These are phyloP conservation scores for Tretioscincus oriximinensis DNA, from an alignment of 2,113 vertebrate genomes.

Conservation along the genomic window DNA sequence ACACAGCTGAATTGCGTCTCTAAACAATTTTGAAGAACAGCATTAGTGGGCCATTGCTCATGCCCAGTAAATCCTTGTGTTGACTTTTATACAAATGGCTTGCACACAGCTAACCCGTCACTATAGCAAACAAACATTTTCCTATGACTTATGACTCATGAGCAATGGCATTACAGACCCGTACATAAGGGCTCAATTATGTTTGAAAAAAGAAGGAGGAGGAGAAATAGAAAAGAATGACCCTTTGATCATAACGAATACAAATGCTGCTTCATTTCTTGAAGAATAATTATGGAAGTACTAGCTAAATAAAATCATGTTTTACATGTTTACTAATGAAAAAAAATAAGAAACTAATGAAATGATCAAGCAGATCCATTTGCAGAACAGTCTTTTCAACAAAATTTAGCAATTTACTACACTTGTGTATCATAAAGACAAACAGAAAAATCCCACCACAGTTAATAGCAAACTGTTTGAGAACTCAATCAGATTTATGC, in stretches of 20 bases:
- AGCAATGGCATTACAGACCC: constrained; percentile 35
- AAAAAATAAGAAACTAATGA: neutral
- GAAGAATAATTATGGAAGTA: constrained; percentile 17
- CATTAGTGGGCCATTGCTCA: neutral
- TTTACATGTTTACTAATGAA: neutral
- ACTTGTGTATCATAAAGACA: constrained; percentile 6
- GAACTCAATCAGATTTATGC: neutral
- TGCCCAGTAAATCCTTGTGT: constrained; percentile 4
- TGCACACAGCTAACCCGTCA: constrained; percentile 34
- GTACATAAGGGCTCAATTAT: constrained; percentile 58
- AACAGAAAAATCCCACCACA: neutral
- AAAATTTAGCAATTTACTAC: neutral
- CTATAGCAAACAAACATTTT: constrained; percentile 43
- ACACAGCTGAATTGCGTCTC: neutral
- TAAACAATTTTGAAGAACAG: neutral
- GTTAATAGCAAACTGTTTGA: neutral
- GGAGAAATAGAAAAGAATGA: constrained; percentile 11
- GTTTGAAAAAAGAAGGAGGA: constrained; percentile 22
- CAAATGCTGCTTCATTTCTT: neutral
- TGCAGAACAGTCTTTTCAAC: neutral
- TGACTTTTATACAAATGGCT: constrained; percentile 33
- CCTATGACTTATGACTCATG: constrained; percentile 53
- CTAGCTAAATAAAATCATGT: neutral
- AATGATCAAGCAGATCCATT: neutral
- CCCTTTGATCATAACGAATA: constrained; percentile 38